These are phyloP conservation scores for Harmothoe impar DNA, from an alignment of 2,888 invertebrate genomes.

Conservation along the genomic window DNA sequence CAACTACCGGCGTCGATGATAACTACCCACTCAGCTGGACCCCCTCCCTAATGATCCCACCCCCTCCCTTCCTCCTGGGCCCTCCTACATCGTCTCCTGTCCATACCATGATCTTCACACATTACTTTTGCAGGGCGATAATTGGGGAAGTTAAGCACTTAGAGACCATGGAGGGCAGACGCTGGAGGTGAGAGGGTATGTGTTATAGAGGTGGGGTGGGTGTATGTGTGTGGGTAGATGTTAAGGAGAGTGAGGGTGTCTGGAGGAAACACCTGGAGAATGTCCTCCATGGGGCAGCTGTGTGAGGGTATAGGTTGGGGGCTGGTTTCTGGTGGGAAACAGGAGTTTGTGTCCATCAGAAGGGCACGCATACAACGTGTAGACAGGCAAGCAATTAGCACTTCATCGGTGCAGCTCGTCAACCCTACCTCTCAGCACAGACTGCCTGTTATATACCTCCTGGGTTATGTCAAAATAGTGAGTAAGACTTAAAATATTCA, in stretches of 20 bases:
- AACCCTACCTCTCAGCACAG: not conserved
- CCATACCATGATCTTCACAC: not conserved
- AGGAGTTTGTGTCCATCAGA: not conserved
- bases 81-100: not conserved
- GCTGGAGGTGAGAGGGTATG: too few species aligned
- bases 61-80: not conserved
- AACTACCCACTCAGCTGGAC: not conserved
- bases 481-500: too few species aligned
- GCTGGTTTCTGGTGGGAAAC: not conserved
- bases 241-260: slow-evolving; percentile 4
- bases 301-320: not conserved
- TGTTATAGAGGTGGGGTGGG: not conserved
- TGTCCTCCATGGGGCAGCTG: slow-evolving; percentile 23
- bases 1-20: slow-evolving; percentile 21
- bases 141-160: slow-evolving; percentile 50
- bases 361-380: slow-evolving; percentile 34
- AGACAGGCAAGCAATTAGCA: slow-evolving; percentile 24
- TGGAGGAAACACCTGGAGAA: not conserved
- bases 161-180: not conserved
- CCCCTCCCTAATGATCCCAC: not conserved
- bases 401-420: not conserved
- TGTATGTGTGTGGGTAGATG: not conserved
- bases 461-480: too few species aligned
- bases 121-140: slow-evolving; percentile 29
- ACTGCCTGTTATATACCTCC: not conserved